A percentile compares a stretch with the other conserved stretches of the same genome.
Conservation (phyloP, 2,113 vertebrate genomes). For the Rhadina sibilatrix region DNA sequence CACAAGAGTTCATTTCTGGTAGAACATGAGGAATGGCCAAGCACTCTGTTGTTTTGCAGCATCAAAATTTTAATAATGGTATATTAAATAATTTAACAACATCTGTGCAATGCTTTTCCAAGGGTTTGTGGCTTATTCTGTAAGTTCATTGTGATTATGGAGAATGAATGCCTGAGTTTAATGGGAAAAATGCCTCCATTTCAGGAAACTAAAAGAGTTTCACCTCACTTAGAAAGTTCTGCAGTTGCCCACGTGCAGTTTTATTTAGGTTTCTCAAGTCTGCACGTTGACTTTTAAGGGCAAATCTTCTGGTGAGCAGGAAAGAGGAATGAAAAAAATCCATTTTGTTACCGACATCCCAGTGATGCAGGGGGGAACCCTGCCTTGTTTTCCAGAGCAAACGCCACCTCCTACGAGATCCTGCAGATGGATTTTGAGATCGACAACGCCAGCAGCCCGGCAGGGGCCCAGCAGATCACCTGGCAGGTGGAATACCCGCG, state of each 20-base stretch:
- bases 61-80: conserved; percentile 27
- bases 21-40: not conserved
- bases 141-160: not conserved
- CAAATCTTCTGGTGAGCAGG: not conserved
- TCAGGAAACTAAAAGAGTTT: not conserved
- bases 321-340: not conserved
- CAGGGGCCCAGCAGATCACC: conserved; percentile 86
- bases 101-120: conserved; percentile 19
- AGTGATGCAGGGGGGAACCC: not conserved
- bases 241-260: not conserved
- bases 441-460: conserved; percentile 83
- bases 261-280: not conserved
- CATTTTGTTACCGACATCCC: not conserved
- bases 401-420: conserved; percentile 84
- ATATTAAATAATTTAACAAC: conserved; percentile 52
- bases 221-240: not conserved
- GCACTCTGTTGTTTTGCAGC: conserved; percentile 13
- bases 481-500: conserved; percentile 89
- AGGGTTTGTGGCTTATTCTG: not conserved
- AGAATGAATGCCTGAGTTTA: not conserved
- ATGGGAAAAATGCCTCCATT: not conserved
- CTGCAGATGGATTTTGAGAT: conserved; percentile 92
- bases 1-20: not conserved
- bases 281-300: not conserved
- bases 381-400: conserved; percentile 65